A percentile compares a stretch with the other conserved stretches of the same genome.
Evolutionary conservation across 2,888 invertebrate species (phyloP).

Genomic region (Rhaphigaster nebulosa): DNA sequence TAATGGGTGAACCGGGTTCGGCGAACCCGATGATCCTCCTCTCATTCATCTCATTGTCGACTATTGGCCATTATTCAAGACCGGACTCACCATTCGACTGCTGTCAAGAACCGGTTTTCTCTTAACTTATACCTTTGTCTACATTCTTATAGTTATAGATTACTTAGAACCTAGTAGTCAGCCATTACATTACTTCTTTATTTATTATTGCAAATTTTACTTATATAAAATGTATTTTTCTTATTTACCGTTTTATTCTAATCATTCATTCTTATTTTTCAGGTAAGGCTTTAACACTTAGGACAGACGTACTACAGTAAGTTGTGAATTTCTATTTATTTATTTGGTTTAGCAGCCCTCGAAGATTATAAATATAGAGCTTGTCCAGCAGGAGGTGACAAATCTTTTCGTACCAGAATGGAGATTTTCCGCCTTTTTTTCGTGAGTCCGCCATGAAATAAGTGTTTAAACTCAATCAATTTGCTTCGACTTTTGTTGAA

Average conservation of each 20-base stretch:
- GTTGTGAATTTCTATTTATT: not conserved
- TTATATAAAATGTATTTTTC: too few relatives aligned
- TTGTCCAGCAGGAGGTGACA: too few relatives aligned
- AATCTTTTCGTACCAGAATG: too few relatives aligned
- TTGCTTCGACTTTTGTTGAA: too few relatives aligned
- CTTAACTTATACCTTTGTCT: slow-evolving; percentile 2
- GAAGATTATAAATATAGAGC: too few relatives aligned
- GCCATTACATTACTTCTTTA: not conserved
- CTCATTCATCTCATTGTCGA: slow-evolving; percentile 9
- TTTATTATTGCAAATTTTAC: too few relatives aligned
- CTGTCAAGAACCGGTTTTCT: not conserved
- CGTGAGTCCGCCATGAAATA: too few relatives aligned
- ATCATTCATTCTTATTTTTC: not conserved
- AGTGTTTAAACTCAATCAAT: too few relatives aligned
- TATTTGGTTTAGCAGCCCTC: not conserved
- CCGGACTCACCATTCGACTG: not conserved
- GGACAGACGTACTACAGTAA: not conserved
- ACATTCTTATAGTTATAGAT: not conserved
- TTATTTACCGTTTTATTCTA: not conserved
- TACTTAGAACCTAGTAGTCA: not conserved
- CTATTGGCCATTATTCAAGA: slow-evolving; percentile 50
- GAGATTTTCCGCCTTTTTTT: too few relatives aligned
- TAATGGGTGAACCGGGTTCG: not conserved
- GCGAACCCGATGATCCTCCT: slow-evolving; percentile 3
- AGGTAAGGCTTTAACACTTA: not conserved